Percentiles rank a stretch among this genome's conserved stretches.
Evolutionary conservation across 92 coral and sea anemone species (phyloP).

Genomic region (Zoanthus gigantus): DNA sequence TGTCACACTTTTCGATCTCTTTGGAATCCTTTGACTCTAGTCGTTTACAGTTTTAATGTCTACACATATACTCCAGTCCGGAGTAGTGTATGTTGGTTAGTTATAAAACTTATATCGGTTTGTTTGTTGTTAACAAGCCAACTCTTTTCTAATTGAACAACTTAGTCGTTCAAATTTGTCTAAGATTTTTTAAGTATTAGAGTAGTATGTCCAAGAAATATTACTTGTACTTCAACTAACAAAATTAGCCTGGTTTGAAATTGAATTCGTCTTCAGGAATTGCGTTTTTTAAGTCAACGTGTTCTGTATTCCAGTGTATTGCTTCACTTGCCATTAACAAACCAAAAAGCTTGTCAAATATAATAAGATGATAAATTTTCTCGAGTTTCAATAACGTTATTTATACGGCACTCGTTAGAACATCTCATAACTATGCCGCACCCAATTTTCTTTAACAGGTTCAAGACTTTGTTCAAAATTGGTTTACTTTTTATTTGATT

Average conservation of each 20-base stretch:
- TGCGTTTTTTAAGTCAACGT: background rate
- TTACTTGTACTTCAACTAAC: background rate
- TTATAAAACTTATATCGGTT: too few relatives aligned
- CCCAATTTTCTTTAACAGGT: constrained; percentile 18
- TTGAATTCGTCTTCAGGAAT: background rate
- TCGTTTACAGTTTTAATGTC: too few relatives aligned
- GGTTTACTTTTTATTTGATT: constrained; percentile 56
- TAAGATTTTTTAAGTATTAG: background rate
- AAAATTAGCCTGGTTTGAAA: background rate
- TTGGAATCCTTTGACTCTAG: background rate
- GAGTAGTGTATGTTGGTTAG: too few relatives aligned
- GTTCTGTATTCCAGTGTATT: background rate
- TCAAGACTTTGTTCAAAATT: constrained; percentile 46
- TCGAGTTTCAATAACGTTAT: constrained; percentile 9
- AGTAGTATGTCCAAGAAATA: background rate
- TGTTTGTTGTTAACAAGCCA: background rate
- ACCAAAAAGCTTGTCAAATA: background rate
- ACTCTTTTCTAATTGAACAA: background rate
- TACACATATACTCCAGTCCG: too few relatives aligned
- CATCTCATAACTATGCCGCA: background rate
- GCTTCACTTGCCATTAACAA: background rate
- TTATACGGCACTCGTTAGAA: background rate
- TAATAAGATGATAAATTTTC: background rate
- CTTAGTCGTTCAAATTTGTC: too few relatives aligned
- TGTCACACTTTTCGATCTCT: background rate